Percentiles rank a stretch among this genome's conserved stretches.
Evolutionary conservation across 2,113 vertebrate species (phyloP).

Genomic region (Ramphastos sulfuratus): DNA sequence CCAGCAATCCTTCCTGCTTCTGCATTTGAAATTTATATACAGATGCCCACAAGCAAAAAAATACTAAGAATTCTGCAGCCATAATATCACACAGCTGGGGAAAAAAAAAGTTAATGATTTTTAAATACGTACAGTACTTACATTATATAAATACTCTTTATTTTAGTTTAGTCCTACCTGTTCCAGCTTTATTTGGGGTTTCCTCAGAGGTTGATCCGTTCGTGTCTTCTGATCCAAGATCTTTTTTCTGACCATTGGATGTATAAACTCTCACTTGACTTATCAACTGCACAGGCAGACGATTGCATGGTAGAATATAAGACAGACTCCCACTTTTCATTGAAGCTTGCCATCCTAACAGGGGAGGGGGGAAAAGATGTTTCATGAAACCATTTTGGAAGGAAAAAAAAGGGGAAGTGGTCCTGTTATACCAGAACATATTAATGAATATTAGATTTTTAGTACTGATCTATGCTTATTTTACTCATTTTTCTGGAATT

Average conservation of each 20-base stretch:
- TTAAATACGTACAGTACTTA: neutral
- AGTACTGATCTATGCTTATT: neutral
- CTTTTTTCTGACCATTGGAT: constrained; percentile 77
- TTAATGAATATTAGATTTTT: neutral
- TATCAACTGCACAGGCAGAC: constrained; percentile 70
- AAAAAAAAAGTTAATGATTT: neutral
- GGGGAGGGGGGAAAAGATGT: neutral
- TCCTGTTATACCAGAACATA: neutral
- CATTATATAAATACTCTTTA: neutral
- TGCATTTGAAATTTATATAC: neutral
- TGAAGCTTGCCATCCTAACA: constrained; percentile 81
- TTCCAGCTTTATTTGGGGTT: constrained; percentile 11
- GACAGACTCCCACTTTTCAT: constrained; percentile 72
- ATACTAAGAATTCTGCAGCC: neutral
- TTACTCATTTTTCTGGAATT: neutral
- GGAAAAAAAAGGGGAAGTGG: neutral
- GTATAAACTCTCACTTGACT: constrained; percentile 85
- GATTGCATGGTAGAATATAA: constrained; percentile 69
- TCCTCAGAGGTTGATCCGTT: constrained; percentile 34
- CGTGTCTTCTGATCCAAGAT: constrained; percentile 51
- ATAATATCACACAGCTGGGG: neutral
- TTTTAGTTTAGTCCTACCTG: constrained; percentile 58
- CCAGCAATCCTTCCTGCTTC: neutral
- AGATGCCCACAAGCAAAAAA: neutral
- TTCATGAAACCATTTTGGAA: neutral